phyloP scores from a whole-genome alignment of 1,140 invertebrate genomes.

The Anthonomus grandis region DNA sequence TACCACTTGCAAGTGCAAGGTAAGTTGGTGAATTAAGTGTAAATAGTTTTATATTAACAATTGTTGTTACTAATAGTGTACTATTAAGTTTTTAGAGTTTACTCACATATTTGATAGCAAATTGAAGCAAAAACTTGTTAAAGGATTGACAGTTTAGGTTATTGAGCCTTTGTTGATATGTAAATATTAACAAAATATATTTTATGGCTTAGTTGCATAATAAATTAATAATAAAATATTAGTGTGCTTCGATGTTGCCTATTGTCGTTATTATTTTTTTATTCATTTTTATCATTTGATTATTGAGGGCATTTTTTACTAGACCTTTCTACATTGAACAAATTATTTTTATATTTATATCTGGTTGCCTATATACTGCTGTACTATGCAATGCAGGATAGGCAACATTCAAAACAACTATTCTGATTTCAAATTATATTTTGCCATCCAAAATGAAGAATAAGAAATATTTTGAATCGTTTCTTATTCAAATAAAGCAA shows the following conservation, averaged over 20 bases:
- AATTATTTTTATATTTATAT: too few relatives aligned
- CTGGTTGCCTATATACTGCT: too few relatives aligned
- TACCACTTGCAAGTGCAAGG: constrained; percentile 75
- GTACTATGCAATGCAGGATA: too few relatives aligned
- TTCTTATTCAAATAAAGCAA: too few relatives aligned
- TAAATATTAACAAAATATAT: constrained; percentile 14
- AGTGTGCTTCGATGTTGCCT: constrained; percentile 30
- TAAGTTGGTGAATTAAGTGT: constrained; percentile 41
- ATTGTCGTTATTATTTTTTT: constrained; percentile 7
- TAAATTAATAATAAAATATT: constrained; percentile 1
- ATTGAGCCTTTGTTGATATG: background rate
- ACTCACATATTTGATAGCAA: background rate
- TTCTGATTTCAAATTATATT: too few relatives aligned
- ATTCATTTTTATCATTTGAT: background rate
- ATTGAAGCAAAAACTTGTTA: background rate
- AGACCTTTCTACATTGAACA: too few relatives aligned
- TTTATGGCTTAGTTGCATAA: constrained; percentile 28
- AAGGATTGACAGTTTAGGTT: background rate
- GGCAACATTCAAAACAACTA: too few relatives aligned
- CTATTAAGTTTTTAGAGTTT: background rate
- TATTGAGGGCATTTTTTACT: background rate
- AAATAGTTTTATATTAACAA: too few relatives aligned
- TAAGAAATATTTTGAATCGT: too few relatives aligned
- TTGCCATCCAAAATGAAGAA: too few relatives aligned
- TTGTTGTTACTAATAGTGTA: constrained; percentile 9